Base-by-base conservation (phyloP, 1,140 invertebrate genomes). In the Drosophila guanche region DNA sequence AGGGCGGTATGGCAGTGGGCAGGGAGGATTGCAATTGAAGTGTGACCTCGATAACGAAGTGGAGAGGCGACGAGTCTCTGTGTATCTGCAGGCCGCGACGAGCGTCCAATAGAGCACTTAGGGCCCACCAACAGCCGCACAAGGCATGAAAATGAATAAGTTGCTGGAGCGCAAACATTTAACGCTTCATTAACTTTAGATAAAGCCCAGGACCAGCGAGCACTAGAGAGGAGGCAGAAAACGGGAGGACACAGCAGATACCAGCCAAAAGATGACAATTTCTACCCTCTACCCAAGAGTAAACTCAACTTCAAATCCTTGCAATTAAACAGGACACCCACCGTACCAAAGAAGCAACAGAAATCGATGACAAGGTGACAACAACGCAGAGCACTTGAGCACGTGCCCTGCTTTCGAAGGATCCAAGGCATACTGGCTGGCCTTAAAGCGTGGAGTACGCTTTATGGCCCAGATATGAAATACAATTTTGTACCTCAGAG, bases 131-230 rank as follows among this genome's bases (percentile, higher is more conserved):
- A 10, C 58, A 41, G 63, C 86, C 83, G 69, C 76, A 48, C 57
- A 67, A 80, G 79, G 71, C 83, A 88, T 83, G 83, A 83, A 88
- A 88, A 88, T 78, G 83, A 83, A 88, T 83, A 88, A 88, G 75
- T 83, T 88, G 78, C 84, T 83, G 70, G 70, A 88, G 83, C 78
- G 83, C 83, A 88, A 88, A 88, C 83, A 88, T 88, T 88, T 88
- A 88, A 88, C 83, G 83, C 83, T 88, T 88, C 83, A 88, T 88
- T 88, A 88, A 88, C 83, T 89, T 79, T 67, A 88, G 83, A 88
- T 88, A 88, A 88, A 76, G 78, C 70, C 67, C 78, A 79, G 70
- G 43, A 66, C 50, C 72, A 85, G 59, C 50, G 67, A 85, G 59
- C 48, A 37, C 33, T 72, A 8, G 22, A 20, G n/a, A 12, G 22